Evolutionary conservation across 2,797 vertebrate genomes (phyloP).

Genomic region (Myotis daubentonii): DNA sequence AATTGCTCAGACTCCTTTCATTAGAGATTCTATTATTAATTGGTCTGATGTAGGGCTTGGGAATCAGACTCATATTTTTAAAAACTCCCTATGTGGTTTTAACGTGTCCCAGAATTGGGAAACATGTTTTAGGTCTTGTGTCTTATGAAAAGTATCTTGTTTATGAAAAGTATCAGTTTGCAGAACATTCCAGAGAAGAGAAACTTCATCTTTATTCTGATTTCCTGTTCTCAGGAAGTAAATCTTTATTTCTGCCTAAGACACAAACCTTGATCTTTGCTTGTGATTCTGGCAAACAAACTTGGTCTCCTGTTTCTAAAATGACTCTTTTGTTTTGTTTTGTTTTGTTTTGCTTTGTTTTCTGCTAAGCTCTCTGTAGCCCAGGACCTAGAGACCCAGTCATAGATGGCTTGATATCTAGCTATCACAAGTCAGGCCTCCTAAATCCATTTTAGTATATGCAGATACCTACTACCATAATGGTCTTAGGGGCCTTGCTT

Average conservation of each 20-base stretch:
- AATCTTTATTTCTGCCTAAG: neutral
- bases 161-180: neutral
- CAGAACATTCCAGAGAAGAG: neutral
- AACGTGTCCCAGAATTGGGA: neutral
- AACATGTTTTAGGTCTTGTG: neutral
- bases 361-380: neutral
- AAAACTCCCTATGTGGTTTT: neutral
- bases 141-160: neutral
- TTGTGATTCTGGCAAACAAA: neutral
- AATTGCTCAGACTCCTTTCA: neutral
- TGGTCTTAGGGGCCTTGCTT: neutral
- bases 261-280: neutral
- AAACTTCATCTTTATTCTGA: neutral
- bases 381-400: neutral
- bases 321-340: neutral
- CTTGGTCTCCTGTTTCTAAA: neutral
- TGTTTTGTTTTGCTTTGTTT: neutral
- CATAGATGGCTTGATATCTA: neutral
- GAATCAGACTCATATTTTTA: neutral
- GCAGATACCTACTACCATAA: neutral
- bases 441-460: neutral
- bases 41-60: neutral
- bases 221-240: neutral
- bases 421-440: neutral
- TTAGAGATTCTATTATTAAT: neutral